Percentiles rank a stretch among this genome's conserved stretches.
phyloP scores from a whole-genome alignment of 2,113 vertebrate species.

The Callipepla squamata region DNA sequence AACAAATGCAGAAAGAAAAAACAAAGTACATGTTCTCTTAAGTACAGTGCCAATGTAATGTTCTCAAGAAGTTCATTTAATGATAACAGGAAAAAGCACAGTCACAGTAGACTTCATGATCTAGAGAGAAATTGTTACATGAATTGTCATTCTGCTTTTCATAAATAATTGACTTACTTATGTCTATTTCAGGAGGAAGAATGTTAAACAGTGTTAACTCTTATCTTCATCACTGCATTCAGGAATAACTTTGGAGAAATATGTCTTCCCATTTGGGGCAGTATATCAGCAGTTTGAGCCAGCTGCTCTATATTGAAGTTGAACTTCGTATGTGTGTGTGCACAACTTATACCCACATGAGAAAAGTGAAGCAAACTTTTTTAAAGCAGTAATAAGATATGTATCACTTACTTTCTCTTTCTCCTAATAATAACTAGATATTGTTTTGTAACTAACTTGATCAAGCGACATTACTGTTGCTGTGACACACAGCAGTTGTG shows the following conservation, averaged over 20 bases:
- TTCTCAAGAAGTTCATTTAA: background rate
- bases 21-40: rapidly evolving
- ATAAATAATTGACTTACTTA: background rate
- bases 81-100: background rate
- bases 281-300: rapidly evolving
- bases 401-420: background rate
- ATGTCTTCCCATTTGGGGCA: background rate
- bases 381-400: background rate
- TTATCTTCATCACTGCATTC: background rate
- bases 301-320: rapidly evolving
- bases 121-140: background rate
- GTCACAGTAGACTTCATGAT: background rate
- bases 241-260: background rate
- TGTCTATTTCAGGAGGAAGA: background rate
- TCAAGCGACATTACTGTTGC: background rate
- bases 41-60: background rate
- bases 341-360: rapidly evolving
- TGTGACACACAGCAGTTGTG: background rate
- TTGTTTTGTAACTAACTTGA: background rate
- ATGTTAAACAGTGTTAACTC: background rate
- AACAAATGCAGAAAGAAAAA: background rate
- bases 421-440: background rate
- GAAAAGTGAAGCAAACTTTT: background rate
- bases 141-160: background rate
- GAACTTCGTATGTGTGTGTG: background rate